Conservation (phyloP, 2,113 vertebrate species). For the Ginglymostoma cirratum region DNA sequence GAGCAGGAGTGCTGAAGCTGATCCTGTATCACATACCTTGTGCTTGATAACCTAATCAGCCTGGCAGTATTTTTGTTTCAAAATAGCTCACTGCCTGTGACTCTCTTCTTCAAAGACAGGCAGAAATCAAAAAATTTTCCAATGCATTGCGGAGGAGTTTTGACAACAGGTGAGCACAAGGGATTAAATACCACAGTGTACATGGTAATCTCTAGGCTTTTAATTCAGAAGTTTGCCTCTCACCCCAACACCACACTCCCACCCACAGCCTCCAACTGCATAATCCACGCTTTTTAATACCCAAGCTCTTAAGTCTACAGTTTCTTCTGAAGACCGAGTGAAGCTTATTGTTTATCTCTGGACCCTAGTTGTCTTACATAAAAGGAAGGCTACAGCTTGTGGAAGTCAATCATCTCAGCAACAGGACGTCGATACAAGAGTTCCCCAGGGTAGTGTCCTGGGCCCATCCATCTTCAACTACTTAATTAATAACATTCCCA, state of each 20-base stretch:
- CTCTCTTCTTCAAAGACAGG: background rate
- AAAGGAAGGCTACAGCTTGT: too few relatives aligned
- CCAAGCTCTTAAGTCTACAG: background rate
- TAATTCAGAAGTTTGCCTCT: background rate
- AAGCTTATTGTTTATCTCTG: background rate
- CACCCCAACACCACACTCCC: too few relatives aligned
- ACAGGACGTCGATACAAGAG: too few relatives aligned
- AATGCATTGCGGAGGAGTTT: background rate
- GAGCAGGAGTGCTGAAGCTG: background rate
- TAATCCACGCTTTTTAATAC: background rate
- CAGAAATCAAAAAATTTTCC: background rate
- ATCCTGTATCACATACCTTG: background rate
- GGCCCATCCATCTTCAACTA: too few relatives aligned
- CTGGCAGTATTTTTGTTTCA: background rate
- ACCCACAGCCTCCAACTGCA: background rate
- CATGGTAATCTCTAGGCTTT: background rate
- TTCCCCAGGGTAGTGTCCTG: too few relatives aligned
- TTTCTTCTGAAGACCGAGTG: background rate
- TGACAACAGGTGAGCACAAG: background rate
- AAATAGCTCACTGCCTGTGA: background rate
- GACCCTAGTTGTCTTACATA: background rate
- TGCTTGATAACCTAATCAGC: background rate
- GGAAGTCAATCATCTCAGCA: too few relatives aligned
- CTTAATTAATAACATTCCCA: too few relatives aligned
- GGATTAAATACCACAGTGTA: background rate